Percentiles rank a stretch among this genome's conserved stretches.
phyloP scores from a whole-genome alignment of 2,797 vertebrate species.

The Remorina albescens region DNA sequence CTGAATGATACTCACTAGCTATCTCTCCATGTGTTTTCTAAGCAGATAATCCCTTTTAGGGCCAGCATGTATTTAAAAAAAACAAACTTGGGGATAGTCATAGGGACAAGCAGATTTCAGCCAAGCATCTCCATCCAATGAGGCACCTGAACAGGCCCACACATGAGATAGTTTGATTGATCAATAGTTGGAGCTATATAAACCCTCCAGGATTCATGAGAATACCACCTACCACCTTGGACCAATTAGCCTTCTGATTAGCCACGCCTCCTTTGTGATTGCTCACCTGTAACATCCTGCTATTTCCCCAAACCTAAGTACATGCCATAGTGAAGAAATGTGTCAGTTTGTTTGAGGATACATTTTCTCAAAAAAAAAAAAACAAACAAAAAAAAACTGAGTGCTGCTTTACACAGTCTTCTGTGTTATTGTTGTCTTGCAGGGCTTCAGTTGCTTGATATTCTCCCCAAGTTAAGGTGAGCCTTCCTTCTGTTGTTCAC shows the following conservation, averaged over 20 bases:
- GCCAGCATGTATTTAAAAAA: neutral
- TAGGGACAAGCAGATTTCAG: constrained; percentile 1
- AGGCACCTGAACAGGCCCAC: neutral
- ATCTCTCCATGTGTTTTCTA: neutral
- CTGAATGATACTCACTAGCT: neutral
- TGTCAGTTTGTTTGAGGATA: neutral
- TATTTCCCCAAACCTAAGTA: constrained; percentile 16
- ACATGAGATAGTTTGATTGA: neutral
- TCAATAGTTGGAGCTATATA: neutral
- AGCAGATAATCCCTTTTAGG: neutral
- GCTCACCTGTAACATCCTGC: constrained; percentile 69
- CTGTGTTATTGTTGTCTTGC: constrained; percentile 53
- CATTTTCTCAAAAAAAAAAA: neutral
- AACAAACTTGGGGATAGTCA: neutral
- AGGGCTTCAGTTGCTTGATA: constrained; percentile 95
- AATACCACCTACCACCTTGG: constrained; percentile 31
- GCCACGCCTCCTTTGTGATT: constrained; percentile 73
- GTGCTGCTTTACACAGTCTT: constrained; percentile 10
- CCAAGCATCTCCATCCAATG: too few species aligned
- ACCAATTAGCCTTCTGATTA: constrained; percentile 62
- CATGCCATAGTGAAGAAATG: neutral
- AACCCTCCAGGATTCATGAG: neutral
- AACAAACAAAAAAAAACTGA: constrained; percentile 13
- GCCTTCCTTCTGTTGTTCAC: constrained; percentile 43
- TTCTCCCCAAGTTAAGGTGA: constrained; percentile 94